A percentile compares a stretch with the other conserved stretches of the same genome.
Conservation (phyloP, 2,113 vertebrate genomes). For the Protomyctophum bolini region DNA sequence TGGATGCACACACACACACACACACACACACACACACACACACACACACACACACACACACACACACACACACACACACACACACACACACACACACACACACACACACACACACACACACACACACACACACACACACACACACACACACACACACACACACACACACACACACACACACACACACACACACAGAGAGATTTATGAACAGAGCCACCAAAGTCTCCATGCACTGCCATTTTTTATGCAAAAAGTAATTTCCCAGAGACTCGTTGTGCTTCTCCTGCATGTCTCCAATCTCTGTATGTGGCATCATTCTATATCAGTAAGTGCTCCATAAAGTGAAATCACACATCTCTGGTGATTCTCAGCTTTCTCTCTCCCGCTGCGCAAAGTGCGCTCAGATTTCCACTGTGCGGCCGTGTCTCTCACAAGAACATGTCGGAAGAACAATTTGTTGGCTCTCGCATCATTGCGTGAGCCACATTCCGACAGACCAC, state of each 20-base stretch:
- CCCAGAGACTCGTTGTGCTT: not conserved
- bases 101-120: too few relatives aligned
- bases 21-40: too few relatives aligned
- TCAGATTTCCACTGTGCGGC: constrained; percentile 14
- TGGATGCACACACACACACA: too few relatives aligned
- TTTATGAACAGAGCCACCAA: not conserved
- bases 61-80: too few relatives aligned
- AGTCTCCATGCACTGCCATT: not conserved
- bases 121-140: too few relatives aligned
- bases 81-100: too few relatives aligned
- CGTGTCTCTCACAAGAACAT: not conserved
- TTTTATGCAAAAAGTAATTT: not conserved
- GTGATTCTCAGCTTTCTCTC: constrained; percentile 9
- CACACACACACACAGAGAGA: not conserved
- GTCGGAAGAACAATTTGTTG: constrained; percentile 30
- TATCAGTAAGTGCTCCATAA: constrained; percentile 3
- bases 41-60: too few relatives aligned
- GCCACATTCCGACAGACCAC: constrained; percentile 62
- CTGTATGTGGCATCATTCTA: not conserved
- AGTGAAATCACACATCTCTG: constrained; percentile 19
- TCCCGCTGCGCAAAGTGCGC: constrained; percentile 2
- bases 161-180: too few relatives aligned
- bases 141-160: too few relatives aligned
- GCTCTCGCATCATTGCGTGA: constrained; percentile 56
- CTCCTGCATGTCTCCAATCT: not conserved